Base-by-base conservation (phyloP, 2,797 vertebrate species). In the Amphiprion clarkii region DNA sequence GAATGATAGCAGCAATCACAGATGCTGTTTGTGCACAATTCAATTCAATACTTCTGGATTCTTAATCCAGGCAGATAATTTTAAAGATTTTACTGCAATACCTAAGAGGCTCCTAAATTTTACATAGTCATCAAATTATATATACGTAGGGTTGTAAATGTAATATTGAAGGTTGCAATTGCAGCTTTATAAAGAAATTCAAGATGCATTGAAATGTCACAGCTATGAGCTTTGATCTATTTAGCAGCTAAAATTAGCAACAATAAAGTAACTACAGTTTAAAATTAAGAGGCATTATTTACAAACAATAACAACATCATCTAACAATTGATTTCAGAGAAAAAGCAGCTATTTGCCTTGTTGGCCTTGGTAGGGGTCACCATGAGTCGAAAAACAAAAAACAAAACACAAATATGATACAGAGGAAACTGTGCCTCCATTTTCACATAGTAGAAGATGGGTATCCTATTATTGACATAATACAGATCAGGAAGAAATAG, bases 401-500 rank as follows among this genome's bases (percentile, higher is more conserved):
- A 44, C 16, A 7, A 48, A 48, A 48, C 44, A 48, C 14, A 44
- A 42, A 42, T 17, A 46, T 46, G 46, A 7, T 7, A 48, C 6
- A 25, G 23, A 1, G 5, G 23, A 52, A 52, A 52, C 49, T 23
- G 9, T 23, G 16, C 27, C 2, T 55, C 4, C 10, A 23, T 7
- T 51, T 9, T 27, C 31, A 62, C 4, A 21, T 58, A 31, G 48
- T 33, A 21, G 4, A 2, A 2, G 8, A 55, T 8, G 3, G 7
- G 52, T 23, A 21, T 23, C n/a, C 39, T 46, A 46, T 16, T 49
- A 10, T 51, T 31, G 17, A 54, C 23, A 55, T 61, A n/a, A 51
- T 46, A 59, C 25, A 66, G 1, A 46, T 13, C 16, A 21, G n/a
- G 36, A 11, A 75, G 51, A 9, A 73, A 42, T 46, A 59, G 52